Percentiles rank a stretch among this genome's conserved stretches.
These are phyloP conservation scores for Phyllostomus discolor DNA, from an alignment of 2,113 vertebrate genomes.

Conservation along the genomic window DNA sequence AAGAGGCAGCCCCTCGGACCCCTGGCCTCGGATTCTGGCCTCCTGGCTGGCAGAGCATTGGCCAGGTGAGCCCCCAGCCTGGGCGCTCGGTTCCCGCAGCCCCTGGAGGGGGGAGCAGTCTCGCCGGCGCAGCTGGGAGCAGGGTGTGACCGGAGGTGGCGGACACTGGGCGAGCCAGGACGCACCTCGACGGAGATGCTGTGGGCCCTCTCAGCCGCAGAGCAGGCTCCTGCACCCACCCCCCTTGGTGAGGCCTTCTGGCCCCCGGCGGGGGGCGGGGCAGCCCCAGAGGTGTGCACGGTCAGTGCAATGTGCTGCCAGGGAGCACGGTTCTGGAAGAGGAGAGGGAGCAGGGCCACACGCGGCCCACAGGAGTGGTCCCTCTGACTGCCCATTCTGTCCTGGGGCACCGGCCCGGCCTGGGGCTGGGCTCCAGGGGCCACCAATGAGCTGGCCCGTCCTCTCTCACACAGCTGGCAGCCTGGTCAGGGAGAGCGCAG, in stretches of 20 bases:
- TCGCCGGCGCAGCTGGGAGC: neutral
- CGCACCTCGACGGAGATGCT: neutral
- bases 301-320: fast-evolving
- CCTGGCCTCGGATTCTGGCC: fast-evolving
- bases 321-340: neutral
- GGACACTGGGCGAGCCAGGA: no score
- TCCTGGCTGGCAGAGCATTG: neutral
- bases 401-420: neutral
- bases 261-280: no score
- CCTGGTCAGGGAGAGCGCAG: neutral
- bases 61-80: fast-evolving
- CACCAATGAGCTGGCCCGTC: neutral
- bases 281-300: neutral
- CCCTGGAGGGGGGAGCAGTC: neutral
- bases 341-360: fast-evolving
- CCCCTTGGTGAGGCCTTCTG: neutral
- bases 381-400: neutral
- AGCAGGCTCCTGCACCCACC: neutral
- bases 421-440: neutral
- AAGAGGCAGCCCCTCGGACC: neutral
- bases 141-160: fast-evolving
- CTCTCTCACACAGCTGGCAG: no score
- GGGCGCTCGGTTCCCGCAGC: neutral
- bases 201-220: neutral
- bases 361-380: fast-evolving